phyloP scores from a whole-genome alignment of 1,140 invertebrate genomes.

The Trichogramma pretiosum region DNA sequence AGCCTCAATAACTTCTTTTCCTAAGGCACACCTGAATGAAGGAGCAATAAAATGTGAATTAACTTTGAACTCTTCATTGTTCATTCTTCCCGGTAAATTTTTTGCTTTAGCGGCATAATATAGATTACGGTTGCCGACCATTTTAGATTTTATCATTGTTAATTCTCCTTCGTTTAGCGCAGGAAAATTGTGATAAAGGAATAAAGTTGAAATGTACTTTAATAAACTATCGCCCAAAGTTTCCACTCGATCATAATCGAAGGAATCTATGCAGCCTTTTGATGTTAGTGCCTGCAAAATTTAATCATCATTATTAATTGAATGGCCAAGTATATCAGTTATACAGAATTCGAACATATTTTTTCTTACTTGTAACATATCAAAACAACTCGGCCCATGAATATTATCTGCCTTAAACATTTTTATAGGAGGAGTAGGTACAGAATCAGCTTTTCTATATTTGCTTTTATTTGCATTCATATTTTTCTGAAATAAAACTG shows the following conservation, averaged over 20 bases:
- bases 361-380: constrained; percentile 26
- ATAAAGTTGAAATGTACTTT: constrained; percentile 68
- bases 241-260: constrained; percentile 76
- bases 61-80: constrained; percentile 57
- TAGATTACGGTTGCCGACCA: constrained; percentile 77
- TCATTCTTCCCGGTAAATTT: constrained; percentile 50
- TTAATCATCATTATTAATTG: constrained; percentile 8
- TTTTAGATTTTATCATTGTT: constrained; percentile 62
- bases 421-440: constrained; percentile 19
- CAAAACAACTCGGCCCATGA: constrained; percentile 21
- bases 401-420: constrained; percentile 13
- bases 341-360: too few relatives aligned
- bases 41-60: constrained; percentile 61
- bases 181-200: constrained; percentile 62
- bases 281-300: constrained; percentile 58
- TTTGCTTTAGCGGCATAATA: constrained; percentile 54
- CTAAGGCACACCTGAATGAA: too few relatives aligned
- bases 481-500: too few relatives aligned
- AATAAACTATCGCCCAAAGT: constrained; percentile 83
- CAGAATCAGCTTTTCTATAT: too few relatives aligned
- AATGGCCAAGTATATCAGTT: not conserved
- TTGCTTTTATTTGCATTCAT: too few relatives aligned
- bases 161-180: constrained; percentile 66
- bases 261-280: constrained; percentile 62
- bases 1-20: too few relatives aligned